A percentile compares a stretch with the other conserved stretches of the same genome.
Evolutionary conservation across 2,113 vertebrate species (phyloP).

Genomic region (Takifugu bimaculatus): DNA sequence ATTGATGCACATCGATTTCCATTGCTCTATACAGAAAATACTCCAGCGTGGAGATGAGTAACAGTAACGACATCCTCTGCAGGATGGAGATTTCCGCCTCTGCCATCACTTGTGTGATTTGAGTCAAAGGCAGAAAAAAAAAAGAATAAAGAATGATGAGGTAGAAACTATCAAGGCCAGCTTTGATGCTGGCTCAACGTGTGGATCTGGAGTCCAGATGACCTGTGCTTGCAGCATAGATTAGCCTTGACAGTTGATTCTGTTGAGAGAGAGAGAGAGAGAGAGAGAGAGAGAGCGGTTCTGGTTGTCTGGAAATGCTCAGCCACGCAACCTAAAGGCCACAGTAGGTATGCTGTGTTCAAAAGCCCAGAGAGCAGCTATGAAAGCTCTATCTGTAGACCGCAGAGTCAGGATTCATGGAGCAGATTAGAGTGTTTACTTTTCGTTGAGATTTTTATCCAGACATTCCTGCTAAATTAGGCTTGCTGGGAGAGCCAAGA

Average conservation of each 20-base stretch:
- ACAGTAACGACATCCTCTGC: slow-evolving; percentile 26
- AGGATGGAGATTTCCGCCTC: slow-evolving; percentile 4
- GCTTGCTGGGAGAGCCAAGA: slow-evolving; percentile 27
- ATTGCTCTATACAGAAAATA: slow-evolving; percentile 38
- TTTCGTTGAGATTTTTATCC: slow-evolving; percentile 49
- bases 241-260: slow-evolving; percentile 55
- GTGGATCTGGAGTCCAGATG: slow-evolving; percentile 58
- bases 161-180: slow-evolving; percentile 13
- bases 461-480: slow-evolving; percentile 50
- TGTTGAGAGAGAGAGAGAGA: slow-evolving; percentile 9
- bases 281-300: no score
- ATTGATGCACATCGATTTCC: slow-evolving; percentile 52
- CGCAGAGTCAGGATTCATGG: slow-evolving; percentile 34
- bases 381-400: slow-evolving; percentile 39
- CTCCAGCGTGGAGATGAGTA: slow-evolving; percentile 26
- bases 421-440: slow-evolving; percentile 56
- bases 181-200: slow-evolving; percentile 41
- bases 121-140: background rate
- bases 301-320: slow-evolving; percentile 47
- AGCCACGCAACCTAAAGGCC: slow-evolving; percentile 36
- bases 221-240: slow-evolving; percentile 46
- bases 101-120: background rate
- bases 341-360: slow-evolving; percentile 30
- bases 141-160: slow-evolving; percentile 23
- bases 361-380: slow-evolving; percentile 30